phyloP scores from a whole-genome alignment of 2,888 invertebrate genomes.

The Nysson spinosus region DNA sequence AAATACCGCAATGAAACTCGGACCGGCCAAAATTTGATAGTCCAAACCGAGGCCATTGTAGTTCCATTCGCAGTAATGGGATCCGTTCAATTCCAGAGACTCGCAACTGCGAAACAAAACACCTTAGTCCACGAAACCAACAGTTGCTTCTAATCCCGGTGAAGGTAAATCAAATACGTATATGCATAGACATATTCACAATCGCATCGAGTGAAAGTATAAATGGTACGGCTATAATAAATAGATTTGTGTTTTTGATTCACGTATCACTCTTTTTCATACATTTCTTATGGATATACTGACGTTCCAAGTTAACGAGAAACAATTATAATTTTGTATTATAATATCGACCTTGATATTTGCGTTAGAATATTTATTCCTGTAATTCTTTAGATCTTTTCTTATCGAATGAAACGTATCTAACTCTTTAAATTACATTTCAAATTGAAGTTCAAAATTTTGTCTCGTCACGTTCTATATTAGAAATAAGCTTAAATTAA shows the following conservation, averaged over 20 bases:
- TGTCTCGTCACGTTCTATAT: no score
- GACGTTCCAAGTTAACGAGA: no score
- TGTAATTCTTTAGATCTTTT: no score
- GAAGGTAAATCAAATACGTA: constrained; percentile 8
- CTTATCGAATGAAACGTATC: no score
- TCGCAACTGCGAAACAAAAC: constrained; percentile 80
- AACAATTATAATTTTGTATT: no score
- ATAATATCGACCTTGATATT: no score
- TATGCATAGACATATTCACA: not conserved
- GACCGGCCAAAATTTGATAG: constrained; percentile 95
- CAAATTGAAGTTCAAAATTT: no score
- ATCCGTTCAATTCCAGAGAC: constrained; percentile 84
- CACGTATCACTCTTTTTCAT: constrained; percentile 2
- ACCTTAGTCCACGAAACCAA: no score
- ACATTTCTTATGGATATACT: no score
- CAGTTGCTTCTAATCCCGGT: constrained; percentile 22
- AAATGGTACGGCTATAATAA: not conserved
- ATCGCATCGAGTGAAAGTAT: constrained; percentile 17
- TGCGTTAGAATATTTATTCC: no score
- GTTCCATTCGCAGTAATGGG: constrained; percentile 92
- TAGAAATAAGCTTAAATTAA: no score
- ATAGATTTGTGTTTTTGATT: not conserved
- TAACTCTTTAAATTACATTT: no score
- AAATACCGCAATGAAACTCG: constrained; percentile 94
- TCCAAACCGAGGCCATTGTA: constrained; percentile 95